A percentile compares a stretch with the other conserved stretches of the same genome.
Evolutionary conservation across 2,888 invertebrate genomes (phyloP).

Genomic region (Chymomyza caudatula): DNA sequence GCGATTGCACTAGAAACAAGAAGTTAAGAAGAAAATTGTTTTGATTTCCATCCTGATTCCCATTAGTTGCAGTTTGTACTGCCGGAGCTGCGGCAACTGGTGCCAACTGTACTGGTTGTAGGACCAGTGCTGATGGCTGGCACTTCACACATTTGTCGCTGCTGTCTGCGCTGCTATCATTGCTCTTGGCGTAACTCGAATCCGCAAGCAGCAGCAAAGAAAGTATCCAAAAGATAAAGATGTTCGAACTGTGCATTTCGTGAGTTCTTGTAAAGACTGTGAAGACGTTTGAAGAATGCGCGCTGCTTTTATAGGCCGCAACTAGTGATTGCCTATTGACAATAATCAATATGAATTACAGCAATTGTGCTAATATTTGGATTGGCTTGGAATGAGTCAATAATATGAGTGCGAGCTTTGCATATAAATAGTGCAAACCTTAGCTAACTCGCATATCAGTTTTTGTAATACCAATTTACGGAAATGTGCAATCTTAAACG

Average conservation of each 20-base stretch:
- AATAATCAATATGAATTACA: neutral
- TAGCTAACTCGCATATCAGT: neutral
- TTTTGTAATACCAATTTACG: neutral
- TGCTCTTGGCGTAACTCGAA: neutral
- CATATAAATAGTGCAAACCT: neutral
- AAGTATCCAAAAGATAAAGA: neutral
- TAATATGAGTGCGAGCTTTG: no score
- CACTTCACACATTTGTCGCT: no score
- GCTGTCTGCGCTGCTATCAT: no score
- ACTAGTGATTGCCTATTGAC: neutral
- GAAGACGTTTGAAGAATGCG: neutral
- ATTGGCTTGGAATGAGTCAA: neutral
- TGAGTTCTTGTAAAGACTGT: neutral
- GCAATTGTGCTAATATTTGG: neutral
- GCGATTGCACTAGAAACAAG: neutral
- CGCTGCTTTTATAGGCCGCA: neutral
- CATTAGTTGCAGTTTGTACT: neutral
- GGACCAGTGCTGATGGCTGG: neutral
- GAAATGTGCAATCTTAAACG: neutral
- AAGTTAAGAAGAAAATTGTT: neutral
- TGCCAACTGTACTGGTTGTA: no score
- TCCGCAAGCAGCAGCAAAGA: neutral
- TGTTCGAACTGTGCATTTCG: neutral
- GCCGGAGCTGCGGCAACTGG: neutral
- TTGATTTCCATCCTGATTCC: neutral